A percentile compares a stretch with the other conserved stretches of the same genome.
These are phyloP conservation scores for Leptopilina myrica DNA, from an alignment of 2,888 invertebrate genomes.

Conservation along the genomic window DNA sequence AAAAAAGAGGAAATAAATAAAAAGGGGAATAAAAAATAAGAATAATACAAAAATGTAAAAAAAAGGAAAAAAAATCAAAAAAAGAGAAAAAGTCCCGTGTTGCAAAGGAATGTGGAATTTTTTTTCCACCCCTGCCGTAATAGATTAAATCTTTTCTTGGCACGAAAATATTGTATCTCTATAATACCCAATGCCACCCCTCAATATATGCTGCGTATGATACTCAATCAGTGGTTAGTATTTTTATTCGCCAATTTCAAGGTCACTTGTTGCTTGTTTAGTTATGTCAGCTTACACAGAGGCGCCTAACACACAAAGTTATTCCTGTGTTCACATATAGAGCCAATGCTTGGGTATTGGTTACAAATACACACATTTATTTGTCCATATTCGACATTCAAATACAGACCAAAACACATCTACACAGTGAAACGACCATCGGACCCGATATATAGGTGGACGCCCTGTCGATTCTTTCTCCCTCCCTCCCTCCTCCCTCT, in stretches of 20 bases:
- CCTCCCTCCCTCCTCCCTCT: slow-evolving; percentile 52
- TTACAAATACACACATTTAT: slow-evolving; percentile 19
- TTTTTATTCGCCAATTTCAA: slow-evolving; percentile 75
- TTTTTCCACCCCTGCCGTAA: no score
- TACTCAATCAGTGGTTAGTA: slow-evolving; percentile 71
- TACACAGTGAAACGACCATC: slow-evolving; percentile 57
- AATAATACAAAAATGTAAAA: no score
- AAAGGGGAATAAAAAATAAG: no score
- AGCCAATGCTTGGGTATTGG: not conserved
- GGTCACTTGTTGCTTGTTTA: slow-evolving; percentile 76
- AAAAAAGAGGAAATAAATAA: no score
- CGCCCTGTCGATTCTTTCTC: slow-evolving; percentile 74
- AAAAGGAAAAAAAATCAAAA: no score
- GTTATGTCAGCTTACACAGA: slow-evolving; percentile 70
- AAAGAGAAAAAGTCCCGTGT: no score
- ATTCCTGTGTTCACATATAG: not conserved
- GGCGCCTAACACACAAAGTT: slow-evolving; percentile 3
- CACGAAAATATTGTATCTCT: no score
- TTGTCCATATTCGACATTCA: slow-evolving; percentile 44
- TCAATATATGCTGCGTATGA: slow-evolving; percentile 46
- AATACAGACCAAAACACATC: slow-evolving; percentile 22
- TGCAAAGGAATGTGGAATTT: no score
- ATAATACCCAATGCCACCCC: no score
- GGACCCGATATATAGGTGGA: slow-evolving; percentile 72
- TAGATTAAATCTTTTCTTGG: no score